Conservation (phyloP, 2,888 invertebrate species). For the Diplazon laetatorius region DNA sequence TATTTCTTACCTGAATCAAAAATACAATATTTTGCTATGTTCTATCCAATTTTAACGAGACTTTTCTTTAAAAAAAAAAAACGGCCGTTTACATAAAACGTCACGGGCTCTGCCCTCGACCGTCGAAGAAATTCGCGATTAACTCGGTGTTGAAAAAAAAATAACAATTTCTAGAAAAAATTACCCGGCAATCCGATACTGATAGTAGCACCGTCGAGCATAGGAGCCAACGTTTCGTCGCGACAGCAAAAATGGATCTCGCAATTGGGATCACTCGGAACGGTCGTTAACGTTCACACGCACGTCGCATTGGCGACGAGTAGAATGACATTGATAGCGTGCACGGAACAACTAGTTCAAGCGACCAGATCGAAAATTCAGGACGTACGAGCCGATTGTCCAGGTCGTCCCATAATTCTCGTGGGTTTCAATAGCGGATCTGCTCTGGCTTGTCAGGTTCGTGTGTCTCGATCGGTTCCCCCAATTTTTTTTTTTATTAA, state of each 20-base stretch:
- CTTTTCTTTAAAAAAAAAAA: too few relatives aligned
- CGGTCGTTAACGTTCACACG: conserved; percentile 86
- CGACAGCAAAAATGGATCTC: conserved; percentile 89
- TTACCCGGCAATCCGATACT: conserved; percentile 88
- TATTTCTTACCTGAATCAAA: too few relatives aligned
- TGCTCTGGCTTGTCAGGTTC: conserved; percentile 88
- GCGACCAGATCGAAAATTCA: conserved; percentile 88
- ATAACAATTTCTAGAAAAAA: conserved; percentile 86
- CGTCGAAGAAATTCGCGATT: not conserved
- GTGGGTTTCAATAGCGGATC: conserved; percentile 91
- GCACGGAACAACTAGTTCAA: conserved; percentile 86
- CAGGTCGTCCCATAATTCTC: conserved; percentile 89
- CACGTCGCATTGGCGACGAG: conserved; percentile 82
- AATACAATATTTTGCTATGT: too few relatives aligned
- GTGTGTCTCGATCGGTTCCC: not conserved
- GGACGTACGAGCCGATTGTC: conserved; percentile 87
- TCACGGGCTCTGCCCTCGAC: too few relatives aligned
- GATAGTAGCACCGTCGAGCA: conserved; percentile 85
- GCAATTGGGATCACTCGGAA: conserved; percentile 87
- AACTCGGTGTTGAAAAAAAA: conserved; percentile 37
- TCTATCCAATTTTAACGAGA: too few relatives aligned
- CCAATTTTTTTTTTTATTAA: too few relatives aligned
- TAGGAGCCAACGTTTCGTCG: conserved; percentile 82
- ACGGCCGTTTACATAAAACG: too few relatives aligned
- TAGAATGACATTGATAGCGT: conserved; percentile 83